These are phyloP conservation scores for Dreissena polymorpha DNA, from an alignment of 1,140 invertebrate species.

Conservation along the genomic window DNA sequence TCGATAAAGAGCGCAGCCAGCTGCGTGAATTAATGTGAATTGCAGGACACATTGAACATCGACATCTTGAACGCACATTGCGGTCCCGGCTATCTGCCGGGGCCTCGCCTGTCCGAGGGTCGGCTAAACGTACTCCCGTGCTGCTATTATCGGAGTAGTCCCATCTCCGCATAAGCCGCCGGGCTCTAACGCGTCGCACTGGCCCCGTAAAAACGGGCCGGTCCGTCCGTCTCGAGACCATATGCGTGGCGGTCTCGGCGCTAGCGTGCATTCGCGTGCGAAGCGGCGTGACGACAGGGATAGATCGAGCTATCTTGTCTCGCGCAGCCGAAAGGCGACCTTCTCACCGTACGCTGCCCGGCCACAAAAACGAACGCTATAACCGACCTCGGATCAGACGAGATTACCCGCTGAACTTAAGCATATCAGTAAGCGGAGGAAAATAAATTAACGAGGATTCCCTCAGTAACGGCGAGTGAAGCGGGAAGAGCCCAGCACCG, in stretches of 20 bases:
- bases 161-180: not conserved
- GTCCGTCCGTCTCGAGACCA: slow-evolving; percentile 15
- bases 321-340: not conserved
- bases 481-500: slow-evolving; percentile 87
- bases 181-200: slow-evolving; percentile 4
- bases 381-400: slow-evolving; percentile 85
- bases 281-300: slow-evolving; percentile 58
- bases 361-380: not conserved
- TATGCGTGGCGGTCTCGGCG: not conserved
- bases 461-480: slow-evolving; percentile 90
- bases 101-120: slow-evolving; percentile 40
- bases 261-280: not conserved
- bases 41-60: slow-evolving; percentile 87
- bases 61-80: slow-evolving; percentile 90
- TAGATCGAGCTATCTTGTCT: not conserved
- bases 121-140: slow-evolving; percentile 78
- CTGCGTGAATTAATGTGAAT: too few species aligned
- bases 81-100: slow-evolving; percentile 83
- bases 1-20: too few species aligned
- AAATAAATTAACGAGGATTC: slow-evolving; percentile 90
- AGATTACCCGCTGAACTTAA: slow-evolving; percentile 91
- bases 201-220: not conserved
- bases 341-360: not conserved
- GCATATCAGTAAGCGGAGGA: slow-evolving; percentile 95
- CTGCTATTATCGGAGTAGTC: too few species aligned